Conservation (phyloP, 2,888 invertebrate species). For the Parnassius smintheus region DNA sequence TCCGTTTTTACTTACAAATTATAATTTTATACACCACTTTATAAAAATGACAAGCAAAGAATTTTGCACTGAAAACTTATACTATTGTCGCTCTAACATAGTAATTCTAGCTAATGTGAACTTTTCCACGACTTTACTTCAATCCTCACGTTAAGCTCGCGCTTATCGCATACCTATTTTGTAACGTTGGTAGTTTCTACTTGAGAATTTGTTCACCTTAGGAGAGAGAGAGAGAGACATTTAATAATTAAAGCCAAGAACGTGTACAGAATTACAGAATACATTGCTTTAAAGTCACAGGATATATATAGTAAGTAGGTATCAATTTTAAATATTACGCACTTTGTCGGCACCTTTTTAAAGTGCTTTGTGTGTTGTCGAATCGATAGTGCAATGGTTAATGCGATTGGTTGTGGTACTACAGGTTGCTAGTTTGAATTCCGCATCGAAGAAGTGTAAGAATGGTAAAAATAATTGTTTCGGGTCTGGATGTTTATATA, state of each 20-base stretch:
- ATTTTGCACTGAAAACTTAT: background rate
- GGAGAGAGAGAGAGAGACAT: background rate
- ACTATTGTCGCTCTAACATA: background rate
- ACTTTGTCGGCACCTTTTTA: too few relatives aligned
- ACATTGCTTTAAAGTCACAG: conserved; percentile 6
- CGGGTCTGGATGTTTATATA: too few relatives aligned
- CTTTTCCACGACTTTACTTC: conserved; percentile 51
- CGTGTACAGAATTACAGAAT: background rate
- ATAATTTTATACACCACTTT: too few relatives aligned
- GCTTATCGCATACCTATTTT: conserved; percentile 57
- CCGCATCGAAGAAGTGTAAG: too few relatives aligned
- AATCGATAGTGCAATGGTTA: too few relatives aligned
- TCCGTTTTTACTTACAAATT: too few relatives aligned
- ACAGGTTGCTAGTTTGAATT: too few relatives aligned
- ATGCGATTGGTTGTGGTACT: too few relatives aligned
- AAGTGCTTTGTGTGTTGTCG: too few relatives aligned
- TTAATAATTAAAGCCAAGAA: conserved; percentile 26
- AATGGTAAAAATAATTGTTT: too few relatives aligned
- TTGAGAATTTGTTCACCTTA: conserved; percentile 19
- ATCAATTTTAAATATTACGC: too few relatives aligned
- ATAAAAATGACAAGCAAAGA: too few relatives aligned
- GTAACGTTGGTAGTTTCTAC: conserved; percentile 39
- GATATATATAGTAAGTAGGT: background rate
- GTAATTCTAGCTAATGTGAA: conserved; percentile 24
- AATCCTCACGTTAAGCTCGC: conserved; percentile 51